Evolutionary conservation across 2,888 invertebrate species (phyloP).

Genomic region (Nomada ruficornis): DNA sequence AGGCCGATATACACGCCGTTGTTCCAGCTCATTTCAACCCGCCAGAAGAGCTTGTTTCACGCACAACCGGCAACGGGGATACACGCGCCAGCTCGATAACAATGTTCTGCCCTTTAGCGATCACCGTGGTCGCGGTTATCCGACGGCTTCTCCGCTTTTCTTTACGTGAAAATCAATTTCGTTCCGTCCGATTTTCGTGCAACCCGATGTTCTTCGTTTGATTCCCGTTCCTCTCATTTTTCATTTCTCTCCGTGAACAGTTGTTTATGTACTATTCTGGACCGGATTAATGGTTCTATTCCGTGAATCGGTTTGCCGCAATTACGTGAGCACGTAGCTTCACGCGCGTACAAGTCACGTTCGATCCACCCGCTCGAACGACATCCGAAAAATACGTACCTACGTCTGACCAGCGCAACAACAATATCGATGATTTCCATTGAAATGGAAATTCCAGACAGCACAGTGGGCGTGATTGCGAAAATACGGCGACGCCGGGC

Average conservation of each 20-base stretch:
- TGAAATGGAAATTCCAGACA: constrained; percentile 63
- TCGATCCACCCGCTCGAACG: constrained; percentile 65
- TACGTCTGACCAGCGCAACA: constrained; percentile 44
- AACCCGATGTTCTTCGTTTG: too few relatives aligned
- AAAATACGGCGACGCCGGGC: constrained; percentile 52
- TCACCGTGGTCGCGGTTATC: constrained; percentile 25
- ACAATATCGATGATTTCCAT: constrained; percentile 74
- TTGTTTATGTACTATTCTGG: too few relatives aligned
- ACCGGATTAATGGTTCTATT: background rate
- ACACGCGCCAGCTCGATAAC: constrained; percentile 35
- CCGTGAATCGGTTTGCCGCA: background rate
- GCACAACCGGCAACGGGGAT: constrained; percentile 38
- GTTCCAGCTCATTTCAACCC: constrained; percentile 60
- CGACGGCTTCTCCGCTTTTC: background rate
- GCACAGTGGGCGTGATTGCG: constrained; percentile 57
- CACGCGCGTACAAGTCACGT: constrained; percentile 41
- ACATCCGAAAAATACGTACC: constrained; percentile 49
- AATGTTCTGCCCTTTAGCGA: constrained; percentile 30
- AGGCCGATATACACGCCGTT: constrained; percentile 61
- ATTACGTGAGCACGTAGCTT: background rate
- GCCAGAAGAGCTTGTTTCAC: constrained; percentile 38
- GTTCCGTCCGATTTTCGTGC: too few relatives aligned
- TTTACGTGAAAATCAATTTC: background rate
- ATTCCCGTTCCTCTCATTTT: too few relatives aligned
- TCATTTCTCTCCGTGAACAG: too few relatives aligned